These are phyloP conservation scores for Oxytorus armatus DNA, from an alignment of 2,888 invertebrate genomes.

Conservation along the genomic window DNA sequence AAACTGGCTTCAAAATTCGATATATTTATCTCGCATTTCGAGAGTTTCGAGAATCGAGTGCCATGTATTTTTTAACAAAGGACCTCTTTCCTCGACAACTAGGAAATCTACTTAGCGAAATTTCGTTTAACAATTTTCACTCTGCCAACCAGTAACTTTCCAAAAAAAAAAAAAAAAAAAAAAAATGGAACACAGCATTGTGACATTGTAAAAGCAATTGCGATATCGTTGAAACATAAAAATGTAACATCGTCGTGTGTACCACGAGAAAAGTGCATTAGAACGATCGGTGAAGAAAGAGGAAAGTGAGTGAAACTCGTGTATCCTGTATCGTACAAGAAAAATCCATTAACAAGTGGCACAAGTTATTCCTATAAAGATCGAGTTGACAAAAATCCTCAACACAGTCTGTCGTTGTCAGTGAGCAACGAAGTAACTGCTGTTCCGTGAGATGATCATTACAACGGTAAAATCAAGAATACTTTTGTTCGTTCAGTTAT, in stretches of 20 bases:
- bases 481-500: slow-evolving; percentile 40
- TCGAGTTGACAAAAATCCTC: slow-evolving; percentile 8
- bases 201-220: slow-evolving; percentile 8
- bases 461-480: background rate
- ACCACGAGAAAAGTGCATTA: background rate
- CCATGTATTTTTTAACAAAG: no score
- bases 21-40: no score
- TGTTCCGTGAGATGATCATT: slow-evolving; percentile 21
- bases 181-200: background rate
- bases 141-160: background rate
- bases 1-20: no score
- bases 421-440: background rate
- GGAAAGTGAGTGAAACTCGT: slow-evolving; percentile 47
- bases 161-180: background rate
- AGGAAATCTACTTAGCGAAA: background rate
- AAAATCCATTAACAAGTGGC: slow-evolving; percentile 73
- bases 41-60: no score
- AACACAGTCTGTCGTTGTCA: slow-evolving; percentile 22
- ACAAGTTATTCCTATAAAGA: slow-evolving; percentile 71
- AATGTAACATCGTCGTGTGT: background rate
- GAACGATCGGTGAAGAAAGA: background rate
- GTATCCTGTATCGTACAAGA: slow-evolving; percentile 75
- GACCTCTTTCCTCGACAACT: background rate
- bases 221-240: background rate
- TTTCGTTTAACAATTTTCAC: background rate